A percentile compares a stretch with the other conserved stretches of the same genome.
These are phyloP conservation scores for Pluvianellus socialis DNA, from an alignment of 2,113 vertebrate genomes.

Conservation along the genomic window DNA sequence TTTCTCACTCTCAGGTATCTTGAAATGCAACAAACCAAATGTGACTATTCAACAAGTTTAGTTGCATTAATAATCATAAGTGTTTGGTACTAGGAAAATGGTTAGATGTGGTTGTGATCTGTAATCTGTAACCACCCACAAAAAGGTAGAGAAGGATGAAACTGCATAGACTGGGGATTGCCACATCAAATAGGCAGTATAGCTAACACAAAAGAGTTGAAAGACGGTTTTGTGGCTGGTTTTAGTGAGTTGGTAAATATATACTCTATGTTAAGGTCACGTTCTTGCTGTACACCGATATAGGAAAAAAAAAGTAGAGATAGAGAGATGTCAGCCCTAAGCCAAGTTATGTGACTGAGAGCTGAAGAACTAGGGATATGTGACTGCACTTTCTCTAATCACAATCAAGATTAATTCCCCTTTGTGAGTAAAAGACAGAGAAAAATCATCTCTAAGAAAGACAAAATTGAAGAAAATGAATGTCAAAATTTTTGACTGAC, in stretches of 20 bases:
- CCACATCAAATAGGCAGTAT: not conserved
- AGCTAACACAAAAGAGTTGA: not conserved
- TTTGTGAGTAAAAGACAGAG: not conserved
- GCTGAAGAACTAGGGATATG: not conserved
- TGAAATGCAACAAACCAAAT: conserved; percentile 29
- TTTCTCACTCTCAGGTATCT: not conserved
- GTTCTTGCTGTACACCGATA: not conserved
- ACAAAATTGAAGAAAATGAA: not conserved
- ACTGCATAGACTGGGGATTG: not conserved
- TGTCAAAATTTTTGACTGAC: not conserved
- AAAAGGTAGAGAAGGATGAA: not conserved
- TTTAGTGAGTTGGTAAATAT: not conserved
- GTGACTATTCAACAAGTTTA: not conserved
- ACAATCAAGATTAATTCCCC: not conserved
- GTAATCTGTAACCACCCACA: not conserved
- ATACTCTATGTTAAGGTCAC: not conserved
- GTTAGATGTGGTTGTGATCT: not conserved
- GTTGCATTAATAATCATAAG: not conserved
- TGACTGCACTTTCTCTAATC: not conserved
- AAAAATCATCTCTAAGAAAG: not conserved
- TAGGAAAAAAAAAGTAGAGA: not conserved
- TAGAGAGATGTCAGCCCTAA: not conserved
- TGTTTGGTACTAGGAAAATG: not conserved
- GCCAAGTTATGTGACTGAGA: not conserved
- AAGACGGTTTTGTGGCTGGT: not conserved